A percentile compares a stretch with the other conserved stretches of the same genome.
Evolutionary conservation across 2,888 invertebrate species (phyloP).

Genomic region (Thelaira solivaga): DNA sequence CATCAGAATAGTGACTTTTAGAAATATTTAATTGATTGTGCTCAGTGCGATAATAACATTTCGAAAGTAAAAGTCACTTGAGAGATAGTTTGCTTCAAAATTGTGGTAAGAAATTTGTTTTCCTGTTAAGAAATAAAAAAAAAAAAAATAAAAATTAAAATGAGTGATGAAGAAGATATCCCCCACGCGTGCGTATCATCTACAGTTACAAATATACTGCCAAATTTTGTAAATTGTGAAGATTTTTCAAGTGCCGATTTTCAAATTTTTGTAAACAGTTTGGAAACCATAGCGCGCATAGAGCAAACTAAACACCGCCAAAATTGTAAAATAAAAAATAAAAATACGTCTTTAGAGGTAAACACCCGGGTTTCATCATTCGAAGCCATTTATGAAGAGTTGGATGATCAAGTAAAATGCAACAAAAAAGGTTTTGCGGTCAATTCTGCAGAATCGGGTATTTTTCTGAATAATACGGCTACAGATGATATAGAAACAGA

Average conservation of each 20-base stretch:
- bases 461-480: conserved; percentile 36
- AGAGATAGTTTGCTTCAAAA: neutral
- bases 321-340: neutral
- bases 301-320: conserved; percentile 51
- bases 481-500: too few relatives aligned
- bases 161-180: too few relatives aligned
- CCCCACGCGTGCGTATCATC: too few relatives aligned
- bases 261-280: conserved; percentile 68
- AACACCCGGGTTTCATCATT: too few relatives aligned
- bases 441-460: conserved; percentile 64
- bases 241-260: conserved; percentile 64
- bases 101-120: neutral
- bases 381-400: too few relatives aligned
- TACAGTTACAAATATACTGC: too few relatives aligned
- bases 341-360: conserved; percentile 21
- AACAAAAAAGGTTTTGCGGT: too few relatives aligned
- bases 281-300: conserved; percentile 69
- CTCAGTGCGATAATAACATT: conserved; percentile 22
- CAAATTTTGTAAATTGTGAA: conserved; percentile 41
- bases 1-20: too few relatives aligned
- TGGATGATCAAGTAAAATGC: too few relatives aligned
- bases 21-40: too few relatives aligned
- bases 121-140: neutral
- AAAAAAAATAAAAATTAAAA: too few relatives aligned
- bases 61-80: conserved; percentile 1